Evolutionary conservation across 2,113 vertebrate genomes (phyloP), one percentile per base, ranked within the genome.

Genomic region (Corythaeola cristata): DNA sequence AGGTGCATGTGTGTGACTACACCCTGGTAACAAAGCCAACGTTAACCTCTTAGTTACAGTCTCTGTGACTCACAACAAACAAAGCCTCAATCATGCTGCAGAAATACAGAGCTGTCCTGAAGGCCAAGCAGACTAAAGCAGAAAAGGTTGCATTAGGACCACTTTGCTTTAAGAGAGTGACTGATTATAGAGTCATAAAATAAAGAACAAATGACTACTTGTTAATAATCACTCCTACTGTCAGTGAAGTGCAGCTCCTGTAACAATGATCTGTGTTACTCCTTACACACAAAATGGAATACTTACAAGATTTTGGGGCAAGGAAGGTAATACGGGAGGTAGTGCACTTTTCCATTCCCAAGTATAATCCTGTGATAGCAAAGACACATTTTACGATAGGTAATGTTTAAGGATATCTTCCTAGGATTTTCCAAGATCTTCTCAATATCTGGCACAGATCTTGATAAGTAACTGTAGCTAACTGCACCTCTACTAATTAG

Each of bases 241-340:
- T 5, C 53, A 45, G 53, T 15, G 37, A 62, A 33, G 35, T 21
- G 8, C n/a, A 73, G 73, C 37, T 77, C 27, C 44, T 44, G 37
- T 30, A 35, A 39, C 35, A 68, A 30, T 0, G 12, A 49, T 5
- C 58, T 45, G 19, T 22, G 78, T 45, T 62, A 56, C 13, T 73
- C 41, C 27, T 20, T 9, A 24, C 33, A 9, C 28, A 69, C 19
- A 68, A 55, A 19, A 6, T 5, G 8, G 33, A 66, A 19, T 72
- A 98, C 97, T 97, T n/a, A 97, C 97, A 97, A 97, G 85, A 97
- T 83, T 75, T 97, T 82, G 2, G 97, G 97, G 89, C 97, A 98
- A 24, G 97, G 97, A 26, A 98, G 97, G 26, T 96, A 98, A 69
- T 92, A 96, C 4, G 97, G 96, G n/a, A 97, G 45, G 30, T 93